Evolutionary conservation across 2,113 vertebrate genomes (phyloP), one percentile per base, ranked within the genome.

Genomic region (Phaethon lepturus): DNA sequence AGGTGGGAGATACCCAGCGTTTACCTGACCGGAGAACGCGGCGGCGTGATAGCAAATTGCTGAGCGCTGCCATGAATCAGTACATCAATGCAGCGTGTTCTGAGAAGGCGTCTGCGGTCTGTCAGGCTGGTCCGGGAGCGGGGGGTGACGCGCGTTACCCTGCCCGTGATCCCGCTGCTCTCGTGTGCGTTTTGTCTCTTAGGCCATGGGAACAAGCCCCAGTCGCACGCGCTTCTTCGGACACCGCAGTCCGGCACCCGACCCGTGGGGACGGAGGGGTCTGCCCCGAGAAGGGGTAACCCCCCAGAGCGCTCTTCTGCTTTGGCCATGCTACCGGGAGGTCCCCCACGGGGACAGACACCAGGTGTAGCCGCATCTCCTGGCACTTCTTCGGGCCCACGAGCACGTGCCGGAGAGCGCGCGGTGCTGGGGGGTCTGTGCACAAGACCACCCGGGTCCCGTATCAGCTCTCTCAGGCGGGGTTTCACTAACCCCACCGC

Each of bases 1-100:
- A 83, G 45, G 63, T 50, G 49, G 71, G 86, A 93, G 75, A 90
- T 13, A 60, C 42, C 35, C 60, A 59, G 31, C 20, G 6, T 55
- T 80, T 88, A 80, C 86, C 83, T 69, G 50, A 83, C 59, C 40
- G 17, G 85, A 68, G 91, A 71, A 90, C 59, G 74, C 9, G 7
- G 71, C 88, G 7, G 2, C 60, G 60, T 60, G 87, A 87, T 17
- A 82, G 69, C 71, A 88, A 83, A 81, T 77, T 73, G 52, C 75
- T 80, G 74, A 63, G 71, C 2, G 0, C 63, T 79, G 86, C 88
- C 47, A 66, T 20, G 79, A 93, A 29, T 86, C 85, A 56, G 92
- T 92, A 96, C 93, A 97, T 96, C 97, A 96, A 96, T 73, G 69
- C 81, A 85, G 38, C 5, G 72, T 93, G 74, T 59, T 88, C 92